These are phyloP conservation scores for Atta texana DNA, from an alignment of 1,140 invertebrate species.

Conservation along the genomic window DNA sequence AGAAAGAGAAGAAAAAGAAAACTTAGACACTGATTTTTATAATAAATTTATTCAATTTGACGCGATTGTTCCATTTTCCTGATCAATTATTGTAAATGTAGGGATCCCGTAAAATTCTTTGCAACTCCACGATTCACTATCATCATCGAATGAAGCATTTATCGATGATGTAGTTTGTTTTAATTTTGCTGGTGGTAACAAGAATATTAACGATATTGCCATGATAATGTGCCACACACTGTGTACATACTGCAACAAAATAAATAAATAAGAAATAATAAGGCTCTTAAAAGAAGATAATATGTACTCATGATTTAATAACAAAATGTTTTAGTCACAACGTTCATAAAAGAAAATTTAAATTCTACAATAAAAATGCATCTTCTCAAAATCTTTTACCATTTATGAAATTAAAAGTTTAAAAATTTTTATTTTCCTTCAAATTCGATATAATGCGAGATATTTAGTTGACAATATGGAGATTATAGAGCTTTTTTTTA, in stretches of 20 bases:
- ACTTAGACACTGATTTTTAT: not conserved
- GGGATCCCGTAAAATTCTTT: conserved; percentile 79
- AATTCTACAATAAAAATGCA: too few species aligned
- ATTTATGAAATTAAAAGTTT: too few species aligned
- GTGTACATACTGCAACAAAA: conserved; percentile 91
- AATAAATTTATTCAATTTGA: conserved; percentile 55
- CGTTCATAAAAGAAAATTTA: too few species aligned
- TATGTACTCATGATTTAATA: too few species aligned
- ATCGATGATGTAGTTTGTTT: conserved; percentile 52
- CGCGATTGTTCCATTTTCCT: conserved; percentile 71
- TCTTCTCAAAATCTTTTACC: too few species aligned
- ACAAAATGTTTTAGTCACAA: too few species aligned
- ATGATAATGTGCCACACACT: conserved; percentile 96
- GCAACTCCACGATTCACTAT: conserved; percentile 72
- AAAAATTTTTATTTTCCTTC: too few species aligned
- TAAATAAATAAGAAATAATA: conserved; percentile 17
- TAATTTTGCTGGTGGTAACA: conserved; percentile 88
- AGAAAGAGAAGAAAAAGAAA: not conserved
- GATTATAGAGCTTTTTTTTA: too few species aligned
- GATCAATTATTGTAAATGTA: conserved; percentile 80
- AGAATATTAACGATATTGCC: conserved; percentile 92
- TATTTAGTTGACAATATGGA: too few species aligned
- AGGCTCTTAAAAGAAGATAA: not conserved
- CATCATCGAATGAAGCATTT: conserved; percentile 51
- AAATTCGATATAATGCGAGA: too few species aligned